These are phyloP conservation scores for Mus musculus DNA, from an alignment of 2,113 vertebrate species.

Conservation along the genomic window DNA sequence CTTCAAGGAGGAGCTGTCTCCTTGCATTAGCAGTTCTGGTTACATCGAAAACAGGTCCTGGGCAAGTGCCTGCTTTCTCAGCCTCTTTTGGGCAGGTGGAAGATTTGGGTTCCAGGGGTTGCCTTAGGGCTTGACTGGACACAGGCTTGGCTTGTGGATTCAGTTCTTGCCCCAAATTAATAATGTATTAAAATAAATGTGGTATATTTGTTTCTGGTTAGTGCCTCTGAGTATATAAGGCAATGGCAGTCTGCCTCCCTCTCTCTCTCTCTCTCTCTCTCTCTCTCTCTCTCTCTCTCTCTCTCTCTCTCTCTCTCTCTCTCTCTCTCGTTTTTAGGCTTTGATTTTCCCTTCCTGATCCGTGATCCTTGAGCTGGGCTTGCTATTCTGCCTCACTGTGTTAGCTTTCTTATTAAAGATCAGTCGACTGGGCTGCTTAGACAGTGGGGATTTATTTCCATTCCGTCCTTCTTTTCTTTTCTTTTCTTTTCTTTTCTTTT, in stretches of 20 bases:
- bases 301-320: too few species aligned
- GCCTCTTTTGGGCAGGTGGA: constrained; percentile 4
- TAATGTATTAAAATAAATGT: not conserved
- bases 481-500: too few species aligned
- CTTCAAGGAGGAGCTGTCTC: not conserved
- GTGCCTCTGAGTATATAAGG: constrained; percentile 6
- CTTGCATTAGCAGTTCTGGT: not conserved
- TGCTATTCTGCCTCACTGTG: not conserved
- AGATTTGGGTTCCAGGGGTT: not conserved
- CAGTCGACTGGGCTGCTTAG: not conserved
- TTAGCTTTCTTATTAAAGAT: not conserved
- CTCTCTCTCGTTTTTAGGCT: not conserved
- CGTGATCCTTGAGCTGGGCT: not conserved
- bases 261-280: too few species aligned
- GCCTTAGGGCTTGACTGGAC: not conserved
- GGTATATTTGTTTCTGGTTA: constrained; percentile 55
- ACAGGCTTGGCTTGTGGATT: constrained; percentile 49
- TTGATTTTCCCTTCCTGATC: not conserved
- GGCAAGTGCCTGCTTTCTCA: not conserved
- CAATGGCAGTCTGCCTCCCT: not conserved
- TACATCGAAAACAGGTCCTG: not conserved
- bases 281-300: too few species aligned
- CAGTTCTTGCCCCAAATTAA: constrained; percentile 27
- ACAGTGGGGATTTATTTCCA: not conserved
- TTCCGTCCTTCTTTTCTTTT: not conserved